Conservation (phyloP, 2,888 invertebrate genomes). For the Heliconius cydno region DNA sequence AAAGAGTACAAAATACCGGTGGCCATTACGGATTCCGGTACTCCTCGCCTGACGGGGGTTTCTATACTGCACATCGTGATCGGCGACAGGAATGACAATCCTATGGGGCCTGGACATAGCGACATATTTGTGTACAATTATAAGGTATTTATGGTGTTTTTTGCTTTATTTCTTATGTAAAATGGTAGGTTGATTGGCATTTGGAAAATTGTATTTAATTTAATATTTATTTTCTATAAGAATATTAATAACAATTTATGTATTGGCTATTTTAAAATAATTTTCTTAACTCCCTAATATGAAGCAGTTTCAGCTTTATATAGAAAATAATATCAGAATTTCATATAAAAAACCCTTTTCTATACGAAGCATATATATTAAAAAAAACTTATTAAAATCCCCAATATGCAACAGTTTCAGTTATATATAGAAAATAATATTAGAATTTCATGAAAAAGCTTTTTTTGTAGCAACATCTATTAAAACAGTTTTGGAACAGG, state of each 20-base stretch:
- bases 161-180: not conserved
- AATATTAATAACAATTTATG: too few species aligned
- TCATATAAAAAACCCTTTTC: not conserved
- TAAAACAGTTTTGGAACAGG: not conserved
- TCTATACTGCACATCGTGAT: constrained; percentile 94
- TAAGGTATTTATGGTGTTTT: constrained; percentile 80
- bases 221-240: too few species aligned
- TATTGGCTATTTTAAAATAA: too few species aligned
- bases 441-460: not conserved
- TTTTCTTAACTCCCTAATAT: not conserved
- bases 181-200: not conserved
- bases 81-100: constrained; percentile 97
- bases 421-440: not conserved
- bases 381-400: not conserved
- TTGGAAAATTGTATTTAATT: too few species aligned
- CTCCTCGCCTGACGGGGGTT: constrained; percentile 88
- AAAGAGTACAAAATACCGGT: constrained; percentile 96
- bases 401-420: not conserved
- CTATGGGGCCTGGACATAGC: constrained; percentile 93
- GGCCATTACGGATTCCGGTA: constrained; percentile 93
- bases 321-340: constrained; percentile 1
- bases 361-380: not conserved
- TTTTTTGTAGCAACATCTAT: constrained; percentile 4
- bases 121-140: constrained; percentile 97
- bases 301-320: not conserved